Percentiles rank a stretch among this genome's conserved stretches.
Evolutionary conservation across 2,797 vertebrate species (phyloP).

Genomic region (Simalia tracyae): DNA sequence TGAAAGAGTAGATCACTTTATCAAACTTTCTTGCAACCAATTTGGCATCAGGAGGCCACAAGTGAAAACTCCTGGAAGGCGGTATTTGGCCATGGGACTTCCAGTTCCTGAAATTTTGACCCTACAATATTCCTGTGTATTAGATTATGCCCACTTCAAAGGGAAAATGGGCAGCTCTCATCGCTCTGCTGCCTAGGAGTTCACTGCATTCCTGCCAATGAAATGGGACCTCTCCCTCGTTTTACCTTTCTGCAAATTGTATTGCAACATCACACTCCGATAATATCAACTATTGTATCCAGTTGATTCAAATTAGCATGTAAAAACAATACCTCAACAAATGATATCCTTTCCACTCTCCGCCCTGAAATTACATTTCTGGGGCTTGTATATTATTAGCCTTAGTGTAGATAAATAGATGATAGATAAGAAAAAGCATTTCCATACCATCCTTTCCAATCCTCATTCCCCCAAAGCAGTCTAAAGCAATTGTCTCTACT

Average conservation of each 20-base stretch:
- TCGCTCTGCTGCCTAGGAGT: background rate
- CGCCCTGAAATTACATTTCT: slow-evolving; percentile 24
- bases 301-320: background rate
- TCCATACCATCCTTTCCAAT: background rate
- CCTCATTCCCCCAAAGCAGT: background rate
- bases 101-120: background rate
- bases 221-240: slow-evolving; percentile 38
- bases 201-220: slow-evolving; percentile 21
- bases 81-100: background rate
- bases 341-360: slow-evolving; percentile 17
- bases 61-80: background rate
- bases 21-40: background rate
- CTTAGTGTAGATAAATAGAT: background rate
- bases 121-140: background rate
- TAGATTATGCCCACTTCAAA: background rate
- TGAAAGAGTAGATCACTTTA: background rate
- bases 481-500: background rate
- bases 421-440: background rate
- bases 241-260: slow-evolving; percentile 8
- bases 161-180: background rate
- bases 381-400: background rate
- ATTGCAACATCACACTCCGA: slow-evolving; percentile 1
- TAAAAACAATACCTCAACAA: background rate
- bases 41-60: background rate
- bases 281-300: slow-evolving; percentile 10